phyloP scores from a whole-genome alignment of 2,888 invertebrate species.

The Nebria salina region DNA sequence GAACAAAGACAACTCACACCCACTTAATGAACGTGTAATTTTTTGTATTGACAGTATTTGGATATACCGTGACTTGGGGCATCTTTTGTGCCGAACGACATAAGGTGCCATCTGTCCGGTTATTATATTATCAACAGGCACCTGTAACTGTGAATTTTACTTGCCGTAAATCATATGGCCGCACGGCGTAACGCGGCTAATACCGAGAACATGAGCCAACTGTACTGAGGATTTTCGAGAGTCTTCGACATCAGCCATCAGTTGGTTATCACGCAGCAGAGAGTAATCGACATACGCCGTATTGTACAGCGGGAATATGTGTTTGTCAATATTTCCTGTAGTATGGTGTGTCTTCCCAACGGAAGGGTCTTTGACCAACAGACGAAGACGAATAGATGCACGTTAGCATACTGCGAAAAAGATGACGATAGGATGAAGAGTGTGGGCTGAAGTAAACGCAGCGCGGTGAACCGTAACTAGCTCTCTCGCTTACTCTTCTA shows the following conservation, averaged over 20 bases:
- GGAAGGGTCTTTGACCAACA: slow-evolving; percentile 57
- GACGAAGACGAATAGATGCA: slow-evolving; percentile 48
- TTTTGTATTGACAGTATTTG: slow-evolving; percentile 2
- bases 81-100: slow-evolving; percentile 21
- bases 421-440: slow-evolving; percentile 37
- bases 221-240: slow-evolving; percentile 28
- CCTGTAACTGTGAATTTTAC: slow-evolving; percentile 46
- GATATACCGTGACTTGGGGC: slow-evolving; percentile 22
- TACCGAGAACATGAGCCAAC: background rate
- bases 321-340: slow-evolving; percentile 57
- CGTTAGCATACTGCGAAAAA: slow-evolving; percentile 33
- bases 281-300: slow-evolving; percentile 52
- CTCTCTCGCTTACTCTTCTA: background rate
- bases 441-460: slow-evolving; percentile 34
- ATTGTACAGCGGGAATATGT: slow-evolving; percentile 3
- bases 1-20: background rate
- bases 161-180: slow-evolving; percentile 38
- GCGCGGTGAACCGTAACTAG: slow-evolving; percentile 49
- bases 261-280: slow-evolving; percentile 46
- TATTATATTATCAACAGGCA: slow-evolving; percentile 38
- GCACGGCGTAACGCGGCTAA: slow-evolving; percentile 22
- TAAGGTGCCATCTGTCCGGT: slow-evolving; percentile 42
- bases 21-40: slow-evolving; percentile 6
- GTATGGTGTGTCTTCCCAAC: slow-evolving; percentile 52
- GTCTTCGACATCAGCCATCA: slow-evolving; percentile 13